Conservation (phyloP, 2,113 vertebrate species). For the Gila orcuttii region DNA sequence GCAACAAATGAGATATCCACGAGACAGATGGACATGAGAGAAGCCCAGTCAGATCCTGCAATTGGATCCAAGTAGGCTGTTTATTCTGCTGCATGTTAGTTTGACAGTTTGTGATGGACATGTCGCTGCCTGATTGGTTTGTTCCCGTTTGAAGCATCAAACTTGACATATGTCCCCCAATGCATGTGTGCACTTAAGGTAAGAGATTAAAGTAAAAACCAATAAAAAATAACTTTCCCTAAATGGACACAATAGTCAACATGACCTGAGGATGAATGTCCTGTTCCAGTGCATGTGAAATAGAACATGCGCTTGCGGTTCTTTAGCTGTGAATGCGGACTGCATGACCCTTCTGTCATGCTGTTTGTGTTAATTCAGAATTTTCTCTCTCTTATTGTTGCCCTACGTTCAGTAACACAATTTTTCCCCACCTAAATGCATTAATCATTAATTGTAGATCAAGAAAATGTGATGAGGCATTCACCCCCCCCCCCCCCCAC, state of each 20-base stretch:
- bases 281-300: conserved; percentile 38
- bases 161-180: background rate
- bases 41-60: conserved; percentile 60
- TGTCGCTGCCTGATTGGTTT: conserved; percentile 36
- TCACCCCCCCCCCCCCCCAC: conserved; percentile 16
- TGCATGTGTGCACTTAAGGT: conserved; percentile 50
- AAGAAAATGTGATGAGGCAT: background rate
- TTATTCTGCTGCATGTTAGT: conserved; percentile 60
- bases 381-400: background rate
- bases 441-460: background rate
- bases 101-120: conserved; percentile 49
- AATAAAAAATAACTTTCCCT: background rate
- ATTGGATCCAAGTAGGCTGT: conserved; percentile 58
- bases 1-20: conserved; percentile 60
- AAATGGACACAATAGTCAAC: background rate
- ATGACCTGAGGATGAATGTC: conserved; percentile 11
- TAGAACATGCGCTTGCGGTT: conserved; percentile 12
- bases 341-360: conserved; percentile 40
- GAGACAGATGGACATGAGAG: conserved; percentile 62
- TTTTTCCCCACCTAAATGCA: background rate
- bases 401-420: background rate
- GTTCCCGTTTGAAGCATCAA: conserved; percentile 19
- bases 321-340: background rate
- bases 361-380: background rate
- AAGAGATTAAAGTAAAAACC: background rate